Conservation (phyloP, 2,113 vertebrate species). For the Vimba vimba region DNA sequence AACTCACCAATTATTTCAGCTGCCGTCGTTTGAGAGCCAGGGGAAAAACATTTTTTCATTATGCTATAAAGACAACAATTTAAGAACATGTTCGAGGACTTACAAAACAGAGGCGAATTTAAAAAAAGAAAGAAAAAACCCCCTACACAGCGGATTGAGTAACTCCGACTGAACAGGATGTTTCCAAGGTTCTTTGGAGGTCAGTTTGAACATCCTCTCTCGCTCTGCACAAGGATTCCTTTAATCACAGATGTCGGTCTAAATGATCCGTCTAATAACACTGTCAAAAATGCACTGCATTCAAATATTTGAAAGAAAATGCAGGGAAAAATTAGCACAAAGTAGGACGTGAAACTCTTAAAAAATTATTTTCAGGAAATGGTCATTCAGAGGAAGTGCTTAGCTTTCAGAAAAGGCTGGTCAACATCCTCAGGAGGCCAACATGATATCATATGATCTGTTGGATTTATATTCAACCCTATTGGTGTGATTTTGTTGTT, state of each 20-base stretch:
- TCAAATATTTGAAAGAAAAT: too few species aligned
- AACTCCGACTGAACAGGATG: slow-evolving; percentile 18
- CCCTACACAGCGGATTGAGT: background rate
- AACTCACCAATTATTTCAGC: background rate
- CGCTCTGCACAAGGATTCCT: background rate
- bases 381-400: background rate
- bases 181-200: background rate
- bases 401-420: background rate
- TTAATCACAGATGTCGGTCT: background rate
- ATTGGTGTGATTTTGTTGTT: background rate
- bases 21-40: background rate
- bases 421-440: background rate
- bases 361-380: background rate
- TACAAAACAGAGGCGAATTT: background rate
- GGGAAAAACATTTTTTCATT: background rate
- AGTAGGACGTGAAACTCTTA: too few species aligned
- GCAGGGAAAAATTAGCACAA: too few species aligned
- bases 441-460: background rate
- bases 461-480: background rate
- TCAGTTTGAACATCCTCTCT: background rate
- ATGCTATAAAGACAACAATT: background rate
- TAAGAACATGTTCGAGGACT: background rate
- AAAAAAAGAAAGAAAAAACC: background rate
- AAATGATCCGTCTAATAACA: background rate
- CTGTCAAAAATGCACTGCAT: too few species aligned